Percentiles rank a stretch among this genome's conserved stretches.
phyloP scores from a whole-genome alignment of 2,797 vertebrate genomes.

The Falco naumanni region DNA sequence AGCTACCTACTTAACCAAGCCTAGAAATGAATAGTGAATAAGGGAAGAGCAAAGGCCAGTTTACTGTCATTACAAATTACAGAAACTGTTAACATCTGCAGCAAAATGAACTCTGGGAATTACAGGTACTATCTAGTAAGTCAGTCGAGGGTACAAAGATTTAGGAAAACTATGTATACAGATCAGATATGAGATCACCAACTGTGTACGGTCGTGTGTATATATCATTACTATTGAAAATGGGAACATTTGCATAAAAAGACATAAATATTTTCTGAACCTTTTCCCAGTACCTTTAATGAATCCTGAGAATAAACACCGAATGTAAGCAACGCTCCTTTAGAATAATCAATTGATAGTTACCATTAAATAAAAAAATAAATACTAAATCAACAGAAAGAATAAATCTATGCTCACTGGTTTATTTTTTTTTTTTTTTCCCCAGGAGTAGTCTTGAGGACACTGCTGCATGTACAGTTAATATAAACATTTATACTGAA shows the following conservation, averaged over 20 bases:
- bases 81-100: conserved; percentile 75
- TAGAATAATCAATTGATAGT: not conserved
- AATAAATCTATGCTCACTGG: not conserved
- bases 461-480: conserved; percentile 52
- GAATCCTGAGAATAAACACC: not conserved
- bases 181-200: not conserved
- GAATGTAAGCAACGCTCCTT: conserved; percentile 4
- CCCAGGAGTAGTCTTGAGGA: conserved; percentile 34
- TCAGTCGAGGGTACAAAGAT: conserved; percentile 17
- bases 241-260: not conserved
- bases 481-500: conserved; percentile 73
- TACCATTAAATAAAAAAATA: not conserved
- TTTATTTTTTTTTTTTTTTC: not conserved
- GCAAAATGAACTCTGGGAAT: conserved; percentile 72
- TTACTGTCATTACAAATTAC: conserved; percentile 79
- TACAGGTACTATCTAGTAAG: conserved; percentile 72
- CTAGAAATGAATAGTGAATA: conserved; percentile 81
- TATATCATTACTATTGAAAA: not conserved
- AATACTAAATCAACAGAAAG: conserved; percentile 1
- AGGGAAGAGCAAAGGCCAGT: conserved; percentile 79
- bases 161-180: conserved; percentile 2
- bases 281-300: not conserved
- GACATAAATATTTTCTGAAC: not conserved
- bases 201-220: not conserved
- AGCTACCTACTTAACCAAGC: conserved; percentile 80